Evolutionary conservation across 2,797 vertebrate genomes (phyloP).

Genomic region (Lagorchestes hirsutus): DNA sequence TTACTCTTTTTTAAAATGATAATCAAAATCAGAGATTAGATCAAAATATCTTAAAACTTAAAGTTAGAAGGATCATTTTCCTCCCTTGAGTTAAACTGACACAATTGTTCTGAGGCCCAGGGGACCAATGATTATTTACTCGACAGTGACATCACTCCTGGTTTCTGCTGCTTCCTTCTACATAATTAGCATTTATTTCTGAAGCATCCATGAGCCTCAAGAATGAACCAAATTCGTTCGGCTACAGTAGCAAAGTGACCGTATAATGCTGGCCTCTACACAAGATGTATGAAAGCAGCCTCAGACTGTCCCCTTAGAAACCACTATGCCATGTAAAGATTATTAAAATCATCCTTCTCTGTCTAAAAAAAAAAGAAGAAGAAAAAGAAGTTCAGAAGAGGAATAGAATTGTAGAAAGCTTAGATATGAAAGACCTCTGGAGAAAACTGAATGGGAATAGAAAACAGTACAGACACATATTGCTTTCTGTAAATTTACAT

Average conservation of each 20-base stretch:
- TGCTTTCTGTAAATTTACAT: too few species aligned
- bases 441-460: too few species aligned
- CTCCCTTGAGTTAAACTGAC: slow-evolving; percentile 23
- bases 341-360: slow-evolving; percentile 24
- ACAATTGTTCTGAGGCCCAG: neutral
- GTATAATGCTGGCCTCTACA: neutral
- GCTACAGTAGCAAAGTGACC: slow-evolving; percentile 16
- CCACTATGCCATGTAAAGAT: neutral
- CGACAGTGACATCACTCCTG: slow-evolving; percentile 18
- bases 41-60: slow-evolving; percentile 46
- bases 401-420: too few species aligned
- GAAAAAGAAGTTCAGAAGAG: too few species aligned
- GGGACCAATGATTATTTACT: slow-evolving; percentile 27
- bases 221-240: slow-evolving; percentile 43
- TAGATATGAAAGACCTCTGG: too few species aligned
- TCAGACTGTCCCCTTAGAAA: slow-evolving; percentile 52
- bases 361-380: neutral
- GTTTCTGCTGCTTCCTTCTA: slow-evolving; percentile 34
- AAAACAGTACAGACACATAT: too few species aligned
- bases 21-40: slow-evolving; percentile 32
- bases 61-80: slow-evolving; percentile 19
- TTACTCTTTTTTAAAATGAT: slow-evolving; percentile 10
- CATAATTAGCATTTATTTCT: slow-evolving; percentile 20
- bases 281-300: slow-evolving; percentile 10
- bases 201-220: neutral